These are phyloP conservation scores for Vanessa cardui DNA, from an alignment of 2,888 invertebrate species.

Conservation along the genomic window DNA sequence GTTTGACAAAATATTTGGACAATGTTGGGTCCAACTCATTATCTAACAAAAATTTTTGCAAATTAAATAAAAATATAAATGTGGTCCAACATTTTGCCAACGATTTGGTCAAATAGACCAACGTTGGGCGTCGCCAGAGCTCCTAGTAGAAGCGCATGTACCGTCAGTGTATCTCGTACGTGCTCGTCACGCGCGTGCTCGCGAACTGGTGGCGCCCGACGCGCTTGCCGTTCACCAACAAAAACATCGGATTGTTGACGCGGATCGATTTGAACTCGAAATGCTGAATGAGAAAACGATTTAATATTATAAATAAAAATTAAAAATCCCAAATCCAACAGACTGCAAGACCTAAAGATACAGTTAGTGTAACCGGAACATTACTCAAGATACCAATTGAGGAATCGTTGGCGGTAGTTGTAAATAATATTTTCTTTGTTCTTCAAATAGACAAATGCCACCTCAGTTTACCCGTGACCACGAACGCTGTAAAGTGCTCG, in stretches of 20 bases:
- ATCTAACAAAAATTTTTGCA: neutral
- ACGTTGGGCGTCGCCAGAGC: neutral
- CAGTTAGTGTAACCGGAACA: no score
- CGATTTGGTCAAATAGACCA: neutral
- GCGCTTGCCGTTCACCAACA: slow-evolving; percentile 90
- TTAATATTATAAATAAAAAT: no score
- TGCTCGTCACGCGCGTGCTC: slow-evolving; percentile 85
- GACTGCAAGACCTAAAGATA: no score
- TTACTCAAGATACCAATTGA: no score
- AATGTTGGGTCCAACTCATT: neutral
- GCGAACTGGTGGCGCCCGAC: slow-evolving; percentile 86
- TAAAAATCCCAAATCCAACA: no score
- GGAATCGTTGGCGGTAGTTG: no score
- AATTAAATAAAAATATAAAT: neutral
- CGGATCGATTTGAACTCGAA: slow-evolving; percentile 89
- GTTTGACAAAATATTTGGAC: slow-evolving; percentile 5
- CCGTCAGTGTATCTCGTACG: slow-evolving; percentile 81
- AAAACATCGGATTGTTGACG: slow-evolving; percentile 88
- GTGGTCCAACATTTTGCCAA: slow-evolving; percentile 3
- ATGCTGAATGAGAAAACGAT: slow-evolving; percentile 78
- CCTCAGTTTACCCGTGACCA: no score
- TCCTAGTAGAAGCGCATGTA: slow-evolving; percentile 1
- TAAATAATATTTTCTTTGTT: no score
- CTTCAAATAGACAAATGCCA: no score
- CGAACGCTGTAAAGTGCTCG: no score